Evolutionary conservation across 1,140 invertebrate genomes (phyloP).

Genomic region (Drosophila prosaltans): DNA sequence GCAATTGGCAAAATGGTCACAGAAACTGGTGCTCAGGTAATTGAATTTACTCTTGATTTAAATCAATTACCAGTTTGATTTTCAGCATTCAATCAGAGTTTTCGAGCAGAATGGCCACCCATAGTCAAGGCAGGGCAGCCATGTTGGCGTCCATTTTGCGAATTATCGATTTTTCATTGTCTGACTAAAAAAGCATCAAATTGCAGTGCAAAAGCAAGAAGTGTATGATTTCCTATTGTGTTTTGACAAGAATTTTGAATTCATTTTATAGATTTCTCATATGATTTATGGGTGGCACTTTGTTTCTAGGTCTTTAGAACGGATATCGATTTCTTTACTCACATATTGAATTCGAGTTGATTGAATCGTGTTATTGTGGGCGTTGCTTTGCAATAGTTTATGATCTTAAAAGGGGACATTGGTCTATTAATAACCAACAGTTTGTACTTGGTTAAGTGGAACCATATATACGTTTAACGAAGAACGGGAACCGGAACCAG

Average conservation of each 20-base stretch:
- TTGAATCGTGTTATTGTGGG: constrained; percentile 14
- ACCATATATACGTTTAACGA: too few species aligned
- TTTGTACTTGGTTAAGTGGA: neutral
- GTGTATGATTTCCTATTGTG: neutral
- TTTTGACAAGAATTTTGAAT: neutral
- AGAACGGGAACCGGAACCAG: constrained; percentile 7
- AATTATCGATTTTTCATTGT: constrained; percentile 77
- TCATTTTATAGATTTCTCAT: neutral
- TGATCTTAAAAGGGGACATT: constrained; percentile 30
- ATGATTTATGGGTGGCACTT: constrained; percentile 16
- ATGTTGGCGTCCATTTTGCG: constrained; percentile 82
- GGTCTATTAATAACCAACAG: constrained; percentile 46
- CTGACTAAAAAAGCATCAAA: constrained; percentile 45
- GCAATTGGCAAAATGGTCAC: constrained; percentile 75
- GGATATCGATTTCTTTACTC: constrained; percentile 64
- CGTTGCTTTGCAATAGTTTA: constrained; percentile 40
- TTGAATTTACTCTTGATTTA: neutral
- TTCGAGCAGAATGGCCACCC: neutral
- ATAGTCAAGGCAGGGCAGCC: constrained; percentile 58
- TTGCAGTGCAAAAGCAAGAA: constrained; percentile 38
- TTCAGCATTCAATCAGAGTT: constrained; percentile 2
- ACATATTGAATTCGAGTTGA: constrained; percentile 16
- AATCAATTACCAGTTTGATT: constrained; percentile 29
- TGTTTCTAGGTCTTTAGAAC: constrained; percentile 19
- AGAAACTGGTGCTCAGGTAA: constrained; percentile 83